These are phyloP conservation scores for Thalpophila matura DNA, from an alignment of 2,888 invertebrate genomes.

Conservation along the genomic window DNA sequence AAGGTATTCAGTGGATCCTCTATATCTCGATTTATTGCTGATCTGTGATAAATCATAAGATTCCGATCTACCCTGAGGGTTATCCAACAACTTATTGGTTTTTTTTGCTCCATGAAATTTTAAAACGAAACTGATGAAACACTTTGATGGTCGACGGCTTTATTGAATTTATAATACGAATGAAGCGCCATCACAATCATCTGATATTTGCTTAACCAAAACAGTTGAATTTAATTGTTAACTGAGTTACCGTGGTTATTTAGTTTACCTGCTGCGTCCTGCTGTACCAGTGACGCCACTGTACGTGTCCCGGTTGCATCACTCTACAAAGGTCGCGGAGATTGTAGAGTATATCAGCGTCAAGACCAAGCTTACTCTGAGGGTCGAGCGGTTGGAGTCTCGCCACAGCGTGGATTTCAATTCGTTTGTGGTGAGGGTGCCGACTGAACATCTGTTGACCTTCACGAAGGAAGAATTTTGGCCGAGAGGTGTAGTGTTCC, in stretches of 20 bases:
- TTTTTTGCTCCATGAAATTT: conserved; percentile 36
- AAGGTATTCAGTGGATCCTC: neutral
- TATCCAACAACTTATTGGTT: conserved; percentile 45
- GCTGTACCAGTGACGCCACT: too few relatives aligned
- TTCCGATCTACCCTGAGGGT: conserved; percentile 24
- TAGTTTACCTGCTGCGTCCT: too few relatives aligned
- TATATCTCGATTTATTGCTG: conserved; percentile 25
- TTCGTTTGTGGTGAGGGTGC: too few relatives aligned
- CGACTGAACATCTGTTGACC: too few relatives aligned
- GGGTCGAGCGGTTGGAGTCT: too few relatives aligned
- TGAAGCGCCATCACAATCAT: conserved; percentile 6
- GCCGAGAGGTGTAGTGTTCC: too few relatives aligned
- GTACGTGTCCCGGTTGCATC: too few relatives aligned
- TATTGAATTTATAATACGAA: conserved; percentile 19
- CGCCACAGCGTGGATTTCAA: too few relatives aligned
- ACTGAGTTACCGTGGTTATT: neutral
- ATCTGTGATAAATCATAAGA: conserved; percentile 43
- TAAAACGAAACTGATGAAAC: conserved; percentile 13
- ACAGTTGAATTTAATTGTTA: conserved; percentile 27
- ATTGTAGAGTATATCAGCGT: too few relatives aligned
- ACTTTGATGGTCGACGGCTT: conserved; percentile 22
- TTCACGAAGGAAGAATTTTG: too few relatives aligned
- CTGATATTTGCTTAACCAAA: conserved; percentile 22
- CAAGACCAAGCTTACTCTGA: too few relatives aligned
- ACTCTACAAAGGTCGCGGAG: too few relatives aligned